Conservation (phyloP, 2,113 vertebrate genomes). For the Vidua chalybeata region DNA sequence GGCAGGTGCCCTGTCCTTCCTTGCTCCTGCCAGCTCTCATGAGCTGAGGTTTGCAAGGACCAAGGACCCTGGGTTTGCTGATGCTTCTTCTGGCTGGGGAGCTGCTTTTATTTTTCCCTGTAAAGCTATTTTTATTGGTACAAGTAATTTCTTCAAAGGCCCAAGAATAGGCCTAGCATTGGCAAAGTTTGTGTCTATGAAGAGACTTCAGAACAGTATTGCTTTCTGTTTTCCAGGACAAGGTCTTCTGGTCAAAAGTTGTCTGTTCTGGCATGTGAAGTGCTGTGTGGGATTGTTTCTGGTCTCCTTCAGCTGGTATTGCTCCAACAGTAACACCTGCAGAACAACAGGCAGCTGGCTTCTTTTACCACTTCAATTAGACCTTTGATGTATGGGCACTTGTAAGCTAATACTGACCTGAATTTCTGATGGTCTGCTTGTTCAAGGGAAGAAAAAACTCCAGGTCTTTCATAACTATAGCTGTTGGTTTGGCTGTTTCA, state of each 20-base stretch:
- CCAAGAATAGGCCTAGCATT: background rate
- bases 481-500: background rate
- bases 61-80: background rate
- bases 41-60: background rate
- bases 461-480: background rate
- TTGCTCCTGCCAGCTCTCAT: background rate
- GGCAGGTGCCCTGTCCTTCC: background rate
- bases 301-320: background rate
- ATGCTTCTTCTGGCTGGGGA: background rate
- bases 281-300: background rate
- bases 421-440: background rate
- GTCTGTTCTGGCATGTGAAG: background rate
- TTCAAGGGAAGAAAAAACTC: background rate
- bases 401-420: background rate
- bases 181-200: background rate
- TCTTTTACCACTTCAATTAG: background rate
- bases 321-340: background rate
- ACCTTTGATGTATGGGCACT: background rate
- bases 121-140: background rate
- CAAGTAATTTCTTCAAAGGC: background rate
- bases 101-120: accelerated
- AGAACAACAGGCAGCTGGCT: background rate
- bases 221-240: background rate
- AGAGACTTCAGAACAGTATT: background rate
- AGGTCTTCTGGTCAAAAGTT: background rate